Evolutionary conservation across 2,797 vertebrate genomes (phyloP), one percentile per base, ranked within the genome.

Genomic region (Danio albolineatus): DNA sequence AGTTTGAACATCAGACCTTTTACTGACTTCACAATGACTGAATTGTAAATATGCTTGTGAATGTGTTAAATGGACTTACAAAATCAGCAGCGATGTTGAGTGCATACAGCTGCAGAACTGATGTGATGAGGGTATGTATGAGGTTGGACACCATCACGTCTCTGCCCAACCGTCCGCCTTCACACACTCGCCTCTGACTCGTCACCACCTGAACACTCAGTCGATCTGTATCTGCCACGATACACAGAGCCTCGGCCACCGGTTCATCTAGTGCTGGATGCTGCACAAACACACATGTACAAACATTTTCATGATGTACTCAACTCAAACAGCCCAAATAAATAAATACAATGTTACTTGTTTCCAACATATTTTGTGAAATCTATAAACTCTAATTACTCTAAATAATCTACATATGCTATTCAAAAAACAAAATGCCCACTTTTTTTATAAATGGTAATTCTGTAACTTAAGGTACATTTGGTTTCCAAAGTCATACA

Each of bases 201-300:
- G 94, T 95, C 74, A 93, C 94, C 72, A 96, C 92, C 85, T 96
- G 95, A 7, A 96, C 95, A 0, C 90, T 94, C 90, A 94, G 94
- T 81, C 92, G 94, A 84, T 96, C 95, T 0, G 94, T 95, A 86
- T 96, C 95, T 59, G 95, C 95, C 57, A 96, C 91, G 84, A 96
- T 95, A 61, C 95, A 96, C 81, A 96, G 84, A 0, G 95, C 94
- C 88, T 96, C 95, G 0, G 95, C 94, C 36, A 96, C 91, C 0
- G 95, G 94, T 82, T 96, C 95, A 69, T 96, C 95, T 38, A 96
- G 89, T 21, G 95, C 94, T 0, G 95, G 95, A 80, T 96, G 94
- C 95, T 96, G 87, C 16, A 43, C 8, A 61, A 12, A 81, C 48
- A 36, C 16, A 38, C 19, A 80, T 1, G 17, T 28, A 57, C 44